phyloP scores from a whole-genome alignment of 2,797 vertebrate species.

The Semotilus atromaculatus region DNA sequence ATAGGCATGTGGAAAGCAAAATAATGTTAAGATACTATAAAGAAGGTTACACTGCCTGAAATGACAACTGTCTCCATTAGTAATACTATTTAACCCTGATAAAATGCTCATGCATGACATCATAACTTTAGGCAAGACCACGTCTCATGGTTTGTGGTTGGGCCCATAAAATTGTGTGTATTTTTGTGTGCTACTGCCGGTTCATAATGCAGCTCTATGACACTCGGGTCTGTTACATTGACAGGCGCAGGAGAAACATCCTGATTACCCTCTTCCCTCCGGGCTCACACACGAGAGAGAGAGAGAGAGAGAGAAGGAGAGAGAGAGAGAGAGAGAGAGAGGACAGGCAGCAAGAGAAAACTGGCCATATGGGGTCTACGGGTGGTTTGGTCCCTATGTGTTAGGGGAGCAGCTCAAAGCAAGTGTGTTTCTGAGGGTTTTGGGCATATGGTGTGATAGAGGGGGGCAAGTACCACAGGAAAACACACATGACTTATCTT shows the following conservation, averaged over 20 bases:
- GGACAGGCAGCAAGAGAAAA: not conserved
- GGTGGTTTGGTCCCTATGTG: constrained; percentile 38
- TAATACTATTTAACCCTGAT: not conserved
- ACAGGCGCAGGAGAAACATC: constrained; percentile 41
- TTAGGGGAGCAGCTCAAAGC: constrained; percentile 31
- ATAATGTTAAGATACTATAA: not conserved
- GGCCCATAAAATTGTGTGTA: not conserved
- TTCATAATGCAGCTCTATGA: constrained; percentile 24
- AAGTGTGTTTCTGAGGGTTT: constrained; percentile 48
- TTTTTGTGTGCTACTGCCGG: not conserved
- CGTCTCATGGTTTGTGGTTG: not conserved
- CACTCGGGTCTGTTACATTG: constrained; percentile 40
- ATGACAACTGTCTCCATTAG: not conserved
- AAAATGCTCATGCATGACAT: not conserved
- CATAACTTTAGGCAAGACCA: not conserved
- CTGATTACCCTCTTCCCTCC: constrained; percentile 38
- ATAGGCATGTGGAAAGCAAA: not conserved
- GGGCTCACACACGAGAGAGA: constrained; percentile 40
- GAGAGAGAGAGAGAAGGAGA: constrained; percentile 19
- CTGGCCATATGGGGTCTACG: constrained; percentile 45
- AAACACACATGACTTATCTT: constrained; percentile 55
- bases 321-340: no score
- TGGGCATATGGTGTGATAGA: constrained; percentile 57
- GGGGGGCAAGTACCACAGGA: constrained; percentile 54
- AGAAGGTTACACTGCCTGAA: not conserved